Evolutionary conservation across 2,113 vertebrate genomes (phyloP), one percentile per base, ranked within the genome.

Genomic region (Paratilapia polleni): DNA sequence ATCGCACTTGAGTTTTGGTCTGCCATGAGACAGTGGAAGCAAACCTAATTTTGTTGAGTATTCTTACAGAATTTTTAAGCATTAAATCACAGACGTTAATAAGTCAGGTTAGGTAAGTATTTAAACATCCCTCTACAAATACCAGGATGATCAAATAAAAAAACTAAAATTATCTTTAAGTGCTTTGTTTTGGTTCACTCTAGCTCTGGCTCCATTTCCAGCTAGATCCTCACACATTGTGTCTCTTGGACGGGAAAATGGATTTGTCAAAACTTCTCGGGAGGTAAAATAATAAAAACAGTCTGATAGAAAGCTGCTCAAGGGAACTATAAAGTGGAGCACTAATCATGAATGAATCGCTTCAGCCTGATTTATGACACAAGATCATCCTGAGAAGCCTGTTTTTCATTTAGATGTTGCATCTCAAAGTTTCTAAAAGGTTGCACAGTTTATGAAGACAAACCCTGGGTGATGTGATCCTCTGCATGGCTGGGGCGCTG

Each of bases 211-310:
- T 84, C 41, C 22, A 68, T 79, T 90, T 79, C 58, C 59, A 80
- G 10, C 8, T 9, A 83, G 49, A 13, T 82, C 34, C 88, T 90
- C 43, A 80, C 84, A 88, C 79, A 11, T 60, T 8, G 63, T 19
- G 43, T 38, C 28, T 15, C 14, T 64, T 34, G 68, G 68, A 73
- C 43, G 20, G 6, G 47, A 73, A 73, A 73, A 17, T 54, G 47
- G 31, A 73, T 52, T 73, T 73, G 47, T 73, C 47, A 73, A 73
- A 73, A 52, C 43, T 70, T 52, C 66, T 70, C 24, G 1, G 43
- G 66, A 4, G 66, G 66, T 70, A 70, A 70, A 49, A 31, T 49
- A 70, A 70, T 28, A 52, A 49, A 70, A 70, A 54, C 3, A 12
- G 11, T 20, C 66, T 54, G 47, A n/a, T 54, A 73, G 24, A 73